Conservation (phyloP, 2,113 vertebrate genomes). For the Bujurquina vittata region DNA sequence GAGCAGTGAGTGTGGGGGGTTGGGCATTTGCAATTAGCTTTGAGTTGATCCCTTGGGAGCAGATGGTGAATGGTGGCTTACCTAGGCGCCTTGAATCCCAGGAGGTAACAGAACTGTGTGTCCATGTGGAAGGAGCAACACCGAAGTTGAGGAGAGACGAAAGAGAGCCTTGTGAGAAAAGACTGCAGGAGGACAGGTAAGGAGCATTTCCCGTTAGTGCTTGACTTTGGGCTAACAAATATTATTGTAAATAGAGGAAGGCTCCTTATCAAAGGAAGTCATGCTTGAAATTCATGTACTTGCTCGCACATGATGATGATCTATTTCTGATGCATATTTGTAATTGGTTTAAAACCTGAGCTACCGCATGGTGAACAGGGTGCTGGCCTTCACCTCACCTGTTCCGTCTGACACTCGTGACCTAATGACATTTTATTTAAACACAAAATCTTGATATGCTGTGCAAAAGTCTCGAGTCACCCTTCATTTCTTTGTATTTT, state of each 20-base stretch:
- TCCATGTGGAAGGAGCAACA: constrained; percentile 20
- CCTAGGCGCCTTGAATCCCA: constrained; percentile 41
- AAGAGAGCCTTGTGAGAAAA: constrained; percentile 9
- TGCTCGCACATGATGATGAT: not conserved
- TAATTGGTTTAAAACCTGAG: not conserved
- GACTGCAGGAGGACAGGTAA: constrained; percentile 42
- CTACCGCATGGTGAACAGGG: not conserved
- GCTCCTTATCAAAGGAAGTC: not conserved
- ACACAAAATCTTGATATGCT: not conserved
- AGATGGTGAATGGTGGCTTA: constrained; percentile 76
- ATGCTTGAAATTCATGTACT: not conserved
- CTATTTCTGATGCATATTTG: not conserved
- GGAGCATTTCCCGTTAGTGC: not conserved
- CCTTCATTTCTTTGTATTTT: not conserved
- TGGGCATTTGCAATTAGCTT: constrained; percentile 67
- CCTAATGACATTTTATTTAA: not conserved
- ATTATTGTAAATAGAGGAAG: not conserved
- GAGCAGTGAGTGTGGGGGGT: constrained; percentile 7
- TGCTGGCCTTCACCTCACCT: not conserved
- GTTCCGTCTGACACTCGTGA: too few species aligned
- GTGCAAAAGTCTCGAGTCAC: not conserved
- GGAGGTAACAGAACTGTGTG: constrained; percentile 28
- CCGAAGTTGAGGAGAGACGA: not conserved
- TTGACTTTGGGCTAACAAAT: not conserved
- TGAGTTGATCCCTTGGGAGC: constrained; percentile 71